Percentiles rank a stretch among this genome's conserved stretches.
phyloP scores from a whole-genome alignment of 2,113 vertebrate species.

The Casuarius casuarius region DNA sequence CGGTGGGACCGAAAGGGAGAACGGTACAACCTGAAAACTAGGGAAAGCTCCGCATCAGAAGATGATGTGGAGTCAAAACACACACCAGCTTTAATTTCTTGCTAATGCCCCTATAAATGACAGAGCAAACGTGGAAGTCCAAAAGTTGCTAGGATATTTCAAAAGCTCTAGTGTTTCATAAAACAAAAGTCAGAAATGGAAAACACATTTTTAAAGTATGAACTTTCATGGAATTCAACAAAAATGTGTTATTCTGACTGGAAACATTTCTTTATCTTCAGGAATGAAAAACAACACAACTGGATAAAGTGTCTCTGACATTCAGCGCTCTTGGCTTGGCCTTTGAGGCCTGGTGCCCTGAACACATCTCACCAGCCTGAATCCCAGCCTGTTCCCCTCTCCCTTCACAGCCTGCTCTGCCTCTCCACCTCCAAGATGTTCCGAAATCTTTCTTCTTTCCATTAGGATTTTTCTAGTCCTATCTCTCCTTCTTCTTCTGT shows the following conservation, averaged over 20 bases:
- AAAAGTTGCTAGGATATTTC: background rate
- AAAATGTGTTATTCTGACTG: constrained; percentile 54
- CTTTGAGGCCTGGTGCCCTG: background rate
- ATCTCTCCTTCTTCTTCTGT: background rate
- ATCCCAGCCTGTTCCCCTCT: background rate
- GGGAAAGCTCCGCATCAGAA: background rate
- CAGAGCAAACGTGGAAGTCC: constrained; percentile 10
- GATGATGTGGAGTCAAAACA: background rate
- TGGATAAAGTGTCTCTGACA: constrained; percentile 37
- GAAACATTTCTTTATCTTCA: constrained; percentile 63
- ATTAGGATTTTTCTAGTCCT: background rate
- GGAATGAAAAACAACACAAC: constrained; percentile 74
- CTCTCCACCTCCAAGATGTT: background rate
- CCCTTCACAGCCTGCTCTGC: background rate
- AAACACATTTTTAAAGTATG: constrained; percentile 61
- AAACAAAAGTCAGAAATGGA: constrained; percentile 65
- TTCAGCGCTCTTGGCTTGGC: constrained; percentile 6
- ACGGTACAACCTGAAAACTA: background rate
- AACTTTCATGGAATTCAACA: constrained; percentile 62
- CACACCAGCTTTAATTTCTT: background rate
- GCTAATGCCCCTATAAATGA: background rate
- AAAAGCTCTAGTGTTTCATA: constrained; percentile 54
- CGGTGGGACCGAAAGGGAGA: background rate
- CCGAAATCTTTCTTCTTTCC: background rate
- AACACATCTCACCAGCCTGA: background rate